Base-by-base conservation (phyloP, 2,797 vertebrate genomes). In the Alosa sapidissima region DNA sequence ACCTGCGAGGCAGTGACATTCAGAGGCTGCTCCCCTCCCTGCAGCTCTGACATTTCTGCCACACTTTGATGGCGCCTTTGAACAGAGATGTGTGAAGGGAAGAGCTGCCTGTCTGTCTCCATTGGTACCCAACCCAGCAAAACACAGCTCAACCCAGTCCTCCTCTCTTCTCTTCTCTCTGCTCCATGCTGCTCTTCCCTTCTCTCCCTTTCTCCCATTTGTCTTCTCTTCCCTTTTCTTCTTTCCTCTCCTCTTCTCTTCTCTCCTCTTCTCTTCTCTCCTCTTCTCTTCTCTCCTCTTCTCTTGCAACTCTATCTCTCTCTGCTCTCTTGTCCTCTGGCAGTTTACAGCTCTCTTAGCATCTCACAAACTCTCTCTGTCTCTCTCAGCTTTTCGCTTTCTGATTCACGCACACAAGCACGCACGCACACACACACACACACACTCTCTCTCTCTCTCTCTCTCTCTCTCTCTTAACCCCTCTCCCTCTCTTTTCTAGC, bases 1-100 rank as follows among this genome's bases (percentile, higher is more conserved):
- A 94, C 93, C 94, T 94, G 92, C 93, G 93, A 93, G 93, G 92
- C 92, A 93, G 89, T 95, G 94, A 94, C 94, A 95, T 95, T 95
- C 93, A 95, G 92, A 94, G 92, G 92, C 92, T 90, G 91, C 91
- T 94, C 93, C 93, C 92, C 94, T 93, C 93, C 94, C 93, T 95
- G 93, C 94, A 93, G 93, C 90, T 88, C 91, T 95, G 95, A 96
- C 95, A 95, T 96, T 95, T 95, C 93, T 94, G 93, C 93, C 92
- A 93, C 91, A 93, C 94, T 95, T 95, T 95, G 94, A 96, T 95
- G 94, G 92, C 89, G 92, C 91, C 94, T 95, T 96, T 95, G 94
- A 95, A 94, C 93, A 93, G 93, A 94, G 94, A 94, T 94, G 92
- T 94, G 92, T 94, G 91, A 91, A 91, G 90, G 89, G 89, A 94